Percentiles rank a stretch among this genome's conserved stretches.
Evolutionary conservation across 1,140 invertebrate genomes (phyloP).

Genomic region (Planococcus citri): DNA sequence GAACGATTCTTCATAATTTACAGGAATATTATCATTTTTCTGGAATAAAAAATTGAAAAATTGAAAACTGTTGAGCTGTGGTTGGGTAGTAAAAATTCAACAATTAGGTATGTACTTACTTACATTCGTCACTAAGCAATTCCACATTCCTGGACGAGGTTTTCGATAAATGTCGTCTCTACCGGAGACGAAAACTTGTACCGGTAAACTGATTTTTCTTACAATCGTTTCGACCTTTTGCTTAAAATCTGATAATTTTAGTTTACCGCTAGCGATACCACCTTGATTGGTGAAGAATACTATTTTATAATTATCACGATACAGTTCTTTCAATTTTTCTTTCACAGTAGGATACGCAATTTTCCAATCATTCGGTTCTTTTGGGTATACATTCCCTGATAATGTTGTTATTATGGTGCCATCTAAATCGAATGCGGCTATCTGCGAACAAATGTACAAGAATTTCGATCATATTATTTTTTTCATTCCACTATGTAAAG

Average conservation of each 20-base stretch:
- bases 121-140: conserved; percentile 49
- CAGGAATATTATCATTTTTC: conserved; percentile 56
- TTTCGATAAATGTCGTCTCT: conserved; percentile 70
- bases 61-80: not conserved
- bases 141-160: conserved; percentile 81
- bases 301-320: conserved; percentile 65
- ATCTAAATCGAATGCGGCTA: conserved; percentile 90
- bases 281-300: conserved; percentile 88
- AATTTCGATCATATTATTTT: too few species aligned
- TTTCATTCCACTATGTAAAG: too few species aligned
- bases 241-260: conserved; percentile 63
- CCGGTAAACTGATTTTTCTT: conserved; percentile 58
- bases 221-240: conserved; percentile 66
- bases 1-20: conserved; percentile 57
- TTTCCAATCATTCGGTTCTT: conserved; percentile 76
- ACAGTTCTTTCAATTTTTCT: conserved; percentile 54
- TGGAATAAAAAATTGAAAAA: conserved; percentile 33
- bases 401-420: conserved; percentile 86
- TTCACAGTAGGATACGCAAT: conserved; percentile 55
- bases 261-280: conserved; percentile 45
- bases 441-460: too few species aligned
- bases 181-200: conserved; percentile 75
- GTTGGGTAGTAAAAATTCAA: too few species aligned
- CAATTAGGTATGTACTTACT: conserved; percentile 24
- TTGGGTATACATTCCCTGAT: conserved; percentile 79